Evolutionary conservation across 2,888 invertebrate genomes (phyloP).

Genomic region (Ophonus ardosiacus): DNA sequence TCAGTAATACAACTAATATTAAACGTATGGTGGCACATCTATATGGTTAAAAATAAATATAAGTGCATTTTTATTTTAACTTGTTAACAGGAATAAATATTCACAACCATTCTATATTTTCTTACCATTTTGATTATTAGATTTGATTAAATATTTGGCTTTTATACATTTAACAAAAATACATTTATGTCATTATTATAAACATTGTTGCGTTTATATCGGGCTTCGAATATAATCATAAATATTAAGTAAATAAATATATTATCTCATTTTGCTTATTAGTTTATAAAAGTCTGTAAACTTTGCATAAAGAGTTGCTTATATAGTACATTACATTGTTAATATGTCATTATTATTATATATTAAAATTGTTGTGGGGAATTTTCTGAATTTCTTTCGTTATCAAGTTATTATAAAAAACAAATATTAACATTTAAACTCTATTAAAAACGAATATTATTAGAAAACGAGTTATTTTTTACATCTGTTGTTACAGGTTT

Average conservation of each 20-base stretch:
- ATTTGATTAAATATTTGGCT: constrained; percentile 22
- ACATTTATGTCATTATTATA: constrained; percentile 21
- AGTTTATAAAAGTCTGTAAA: not conserved
- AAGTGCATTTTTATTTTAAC: not conserved
- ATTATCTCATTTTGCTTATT: not conserved
- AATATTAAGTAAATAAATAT: constrained; percentile 1
- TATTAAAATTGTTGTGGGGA: too few species aligned
- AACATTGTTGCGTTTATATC: constrained; percentile 36
- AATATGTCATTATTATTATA: too few species aligned
- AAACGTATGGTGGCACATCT: not conserved
- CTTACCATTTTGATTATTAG: constrained; percentile 2
- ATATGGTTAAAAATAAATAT: constrained; percentile 8
- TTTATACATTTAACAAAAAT: constrained; percentile 47
- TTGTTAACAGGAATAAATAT: not conserved
- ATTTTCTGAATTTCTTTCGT: too few species aligned
- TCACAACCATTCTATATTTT: constrained; percentile 27
- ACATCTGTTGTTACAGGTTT: too few species aligned
- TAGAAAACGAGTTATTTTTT: too few species aligned
- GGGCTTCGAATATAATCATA: constrained; percentile 16
- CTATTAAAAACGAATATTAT: too few species aligned
- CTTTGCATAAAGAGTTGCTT: not conserved
- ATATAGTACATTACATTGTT: too few species aligned
- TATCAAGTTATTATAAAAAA: too few species aligned
- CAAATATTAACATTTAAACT: too few species aligned
- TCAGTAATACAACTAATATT: constrained; percentile 3